Percentiles rank a stretch among this genome's conserved stretches.
These are phyloP conservation scores for Hoplodrina blanda DNA, from an alignment of 2,888 invertebrate species.

Conservation along the genomic window DNA sequence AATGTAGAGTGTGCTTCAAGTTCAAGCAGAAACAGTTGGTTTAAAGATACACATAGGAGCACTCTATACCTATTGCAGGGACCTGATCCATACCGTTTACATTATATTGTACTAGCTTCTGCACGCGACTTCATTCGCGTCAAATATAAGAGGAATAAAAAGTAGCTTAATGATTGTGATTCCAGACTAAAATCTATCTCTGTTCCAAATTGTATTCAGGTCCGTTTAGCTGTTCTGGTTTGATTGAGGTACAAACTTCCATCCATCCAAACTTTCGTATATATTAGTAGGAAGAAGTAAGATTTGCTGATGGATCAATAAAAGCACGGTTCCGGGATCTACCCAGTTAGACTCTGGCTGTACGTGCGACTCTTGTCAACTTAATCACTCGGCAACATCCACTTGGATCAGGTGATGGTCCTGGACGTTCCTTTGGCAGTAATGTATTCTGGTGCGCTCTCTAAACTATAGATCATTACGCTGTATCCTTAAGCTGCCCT, in stretches of 20 bases:
- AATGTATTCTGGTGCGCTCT: slow-evolving; percentile 14
- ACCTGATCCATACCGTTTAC: neutral
- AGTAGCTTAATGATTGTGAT: too few relatives aligned
- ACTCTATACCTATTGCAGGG: neutral
- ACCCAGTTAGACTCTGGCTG: neutral
- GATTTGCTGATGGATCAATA: neutral
- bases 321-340: neutral
- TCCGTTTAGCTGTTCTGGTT: too few relatives aligned
- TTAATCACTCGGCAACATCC: slow-evolving; percentile 5
- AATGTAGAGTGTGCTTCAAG: neutral
- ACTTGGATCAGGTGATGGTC: neutral
- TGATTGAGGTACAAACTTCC: too few relatives aligned
- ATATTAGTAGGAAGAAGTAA: too few relatives aligned
- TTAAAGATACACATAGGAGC: too few relatives aligned
- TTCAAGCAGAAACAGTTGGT: too few relatives aligned
- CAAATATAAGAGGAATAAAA: too few relatives aligned
- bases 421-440: neutral
- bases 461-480: slow-evolving; percentile 1
- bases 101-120: too few relatives aligned
- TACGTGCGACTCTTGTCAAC: neutral
- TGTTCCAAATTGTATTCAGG: too few relatives aligned
- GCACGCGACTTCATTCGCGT: too few relatives aligned
- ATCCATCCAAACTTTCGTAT: too few relatives aligned
- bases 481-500: slow-evolving; percentile 18
- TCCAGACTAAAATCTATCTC: too few relatives aligned